Evolutionary conservation across 2,888 invertebrate genomes (phyloP).

Genomic region (Meiosimyza decipiens): DNA sequence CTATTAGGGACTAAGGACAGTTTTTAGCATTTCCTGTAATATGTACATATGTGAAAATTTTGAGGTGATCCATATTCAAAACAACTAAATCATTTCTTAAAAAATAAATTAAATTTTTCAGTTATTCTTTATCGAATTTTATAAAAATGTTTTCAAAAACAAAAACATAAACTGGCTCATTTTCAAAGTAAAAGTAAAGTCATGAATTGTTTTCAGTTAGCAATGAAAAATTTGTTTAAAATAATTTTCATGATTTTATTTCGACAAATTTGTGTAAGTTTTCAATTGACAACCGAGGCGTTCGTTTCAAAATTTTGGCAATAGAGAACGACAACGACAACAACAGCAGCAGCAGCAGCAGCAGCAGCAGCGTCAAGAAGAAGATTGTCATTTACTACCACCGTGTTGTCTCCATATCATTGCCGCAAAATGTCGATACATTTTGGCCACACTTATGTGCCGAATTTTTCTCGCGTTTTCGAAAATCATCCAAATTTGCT

Average conservation of each 20-base stretch:
- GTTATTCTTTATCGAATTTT: too few relatives aligned
- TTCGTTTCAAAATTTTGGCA: slow-evolving; percentile 37
- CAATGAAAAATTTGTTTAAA: slow-evolving; percentile 38
- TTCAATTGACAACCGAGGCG: slow-evolving; percentile 28
- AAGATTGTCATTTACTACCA: not conserved
- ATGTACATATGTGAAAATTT: too few relatives aligned
- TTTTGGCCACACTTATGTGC: slow-evolving; percentile 38
- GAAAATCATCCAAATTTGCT: slow-evolving; percentile 28
- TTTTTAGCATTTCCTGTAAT: too few relatives aligned
- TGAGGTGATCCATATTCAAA: too few relatives aligned
- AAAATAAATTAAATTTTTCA: too few relatives aligned
- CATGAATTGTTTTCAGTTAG: slow-evolving; percentile 20
- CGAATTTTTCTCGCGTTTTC: slow-evolving; percentile 36
- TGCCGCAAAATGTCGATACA: slow-evolving; percentile 29
- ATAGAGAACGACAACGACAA: slow-evolving; percentile 10
- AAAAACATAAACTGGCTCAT: too few relatives aligned
- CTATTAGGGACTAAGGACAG: too few relatives aligned
- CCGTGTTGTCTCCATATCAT: slow-evolving; percentile 1
- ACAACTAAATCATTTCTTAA: too few relatives aligned
- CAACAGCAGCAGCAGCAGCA: slow-evolving; percentile 2
- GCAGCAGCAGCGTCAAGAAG: not conserved
- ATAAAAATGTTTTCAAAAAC: too few relatives aligned
- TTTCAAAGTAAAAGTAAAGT: too few relatives aligned
- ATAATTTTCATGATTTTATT: slow-evolving; percentile 35
- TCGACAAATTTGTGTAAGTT: slow-evolving; percentile 22